A percentile compares a stretch with the other conserved stretches of the same genome.
phyloP scores from a whole-genome alignment of 2,888 invertebrate species.

The Spodoptera exigua region DNA sequence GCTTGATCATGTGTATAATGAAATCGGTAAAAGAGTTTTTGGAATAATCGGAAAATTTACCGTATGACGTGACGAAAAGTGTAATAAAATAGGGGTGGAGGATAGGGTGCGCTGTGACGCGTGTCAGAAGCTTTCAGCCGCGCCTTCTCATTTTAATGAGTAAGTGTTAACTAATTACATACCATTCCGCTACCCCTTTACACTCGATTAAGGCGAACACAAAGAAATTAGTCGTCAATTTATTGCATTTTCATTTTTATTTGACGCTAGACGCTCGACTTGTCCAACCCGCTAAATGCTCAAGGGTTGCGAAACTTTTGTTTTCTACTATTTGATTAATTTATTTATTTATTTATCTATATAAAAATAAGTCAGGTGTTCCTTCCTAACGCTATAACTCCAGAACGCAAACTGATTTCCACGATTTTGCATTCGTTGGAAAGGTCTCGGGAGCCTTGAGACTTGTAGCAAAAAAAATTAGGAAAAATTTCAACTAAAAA shows the following conservation, averaged over 20 bases:
- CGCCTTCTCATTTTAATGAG: constrained; percentile 38
- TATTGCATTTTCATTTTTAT: constrained; percentile 38
- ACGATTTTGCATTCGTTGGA: no score
- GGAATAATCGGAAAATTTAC: constrained; percentile 1
- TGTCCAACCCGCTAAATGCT: constrained; percentile 5
- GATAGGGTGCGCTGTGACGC: constrained; percentile 9
- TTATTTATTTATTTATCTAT: no score
- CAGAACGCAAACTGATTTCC: no score
- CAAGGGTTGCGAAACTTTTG: constrained; percentile 3
- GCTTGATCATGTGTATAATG: not conserved
- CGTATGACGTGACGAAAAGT: constrained; percentile 23
- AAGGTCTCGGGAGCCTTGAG: no score
- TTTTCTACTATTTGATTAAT: no score
- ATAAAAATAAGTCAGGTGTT: no score
- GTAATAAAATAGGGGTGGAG: constrained; percentile 10
- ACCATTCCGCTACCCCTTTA: constrained; percentile 47
- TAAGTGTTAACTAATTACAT: constrained; percentile 57
- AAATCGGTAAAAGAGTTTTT: constrained; percentile 4
- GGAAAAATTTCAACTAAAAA: no score
- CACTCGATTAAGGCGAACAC: constrained; percentile 46
- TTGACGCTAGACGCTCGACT: constrained; percentile 22
- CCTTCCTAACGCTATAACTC: no score
- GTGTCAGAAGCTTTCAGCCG: constrained; percentile 46
- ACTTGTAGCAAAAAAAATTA: no score
- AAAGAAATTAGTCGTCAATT: constrained; percentile 28